These are phyloP conservation scores for Lepidocolaptes lacrymiger DNA, from an alignment of 2,797 vertebrate species.

Conservation along the genomic window DNA sequence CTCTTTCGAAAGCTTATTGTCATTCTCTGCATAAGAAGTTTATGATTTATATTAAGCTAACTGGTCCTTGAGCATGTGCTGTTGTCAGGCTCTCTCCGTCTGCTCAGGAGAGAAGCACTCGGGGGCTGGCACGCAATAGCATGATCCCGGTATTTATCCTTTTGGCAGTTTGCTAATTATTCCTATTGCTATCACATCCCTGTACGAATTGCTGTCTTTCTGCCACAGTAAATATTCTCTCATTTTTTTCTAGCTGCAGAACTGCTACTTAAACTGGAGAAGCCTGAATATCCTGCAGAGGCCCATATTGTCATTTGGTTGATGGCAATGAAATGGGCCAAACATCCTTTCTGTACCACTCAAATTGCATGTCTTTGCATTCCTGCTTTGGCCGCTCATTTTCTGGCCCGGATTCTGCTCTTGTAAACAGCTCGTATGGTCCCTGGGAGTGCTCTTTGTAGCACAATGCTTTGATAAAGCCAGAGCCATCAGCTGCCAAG, in stretches of 20 bases:
- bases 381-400: neutral
- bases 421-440: slow-evolving; percentile 34
- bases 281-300: slow-evolving; percentile 42
- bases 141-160: slow-evolving; percentile 60
- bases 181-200: slow-evolving; percentile 54
- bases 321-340: neutral
- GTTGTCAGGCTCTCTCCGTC: slow-evolving; percentile 13
- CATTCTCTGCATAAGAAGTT: slow-evolving; percentile 14
- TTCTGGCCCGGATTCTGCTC: slow-evolving; percentile 42
- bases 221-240: slow-evolving; percentile 50
- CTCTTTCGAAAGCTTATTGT: neutral
- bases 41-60: slow-evolving; percentile 4
- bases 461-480: slow-evolving; percentile 51
- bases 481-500: slow-evolving; percentile 56
- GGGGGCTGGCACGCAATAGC: neutral
- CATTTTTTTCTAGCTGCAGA: neutral
- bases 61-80: slow-evolving; percentile 62
- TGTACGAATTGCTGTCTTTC: slow-evolving; percentile 3
- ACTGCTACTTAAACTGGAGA: neutral
- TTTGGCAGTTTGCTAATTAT: slow-evolving; percentile 64
- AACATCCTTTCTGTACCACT: slow-evolving; percentile 48
- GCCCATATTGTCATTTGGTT: slow-evolving; percentile 40
- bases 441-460: slow-evolving; percentile 53
- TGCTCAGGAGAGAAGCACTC: neutral
- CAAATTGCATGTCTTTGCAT: slow-evolving; percentile 43